Evolutionary conservation across 2,888 invertebrate genomes (phyloP).

Genomic region (Mallateleia sp.): DNA sequence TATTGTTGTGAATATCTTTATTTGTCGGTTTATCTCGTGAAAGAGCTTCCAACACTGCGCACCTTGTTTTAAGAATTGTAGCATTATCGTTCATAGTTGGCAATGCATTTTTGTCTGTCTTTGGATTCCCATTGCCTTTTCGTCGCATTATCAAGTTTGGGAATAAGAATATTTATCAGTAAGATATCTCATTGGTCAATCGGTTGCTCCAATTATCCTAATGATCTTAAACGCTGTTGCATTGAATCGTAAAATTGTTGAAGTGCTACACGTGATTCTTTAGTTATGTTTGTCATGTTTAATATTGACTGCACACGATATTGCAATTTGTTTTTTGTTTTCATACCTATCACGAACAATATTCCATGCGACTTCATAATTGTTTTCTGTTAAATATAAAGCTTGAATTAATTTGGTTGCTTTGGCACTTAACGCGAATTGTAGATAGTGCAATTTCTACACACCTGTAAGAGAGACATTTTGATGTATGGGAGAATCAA

Average conservation of each 20-base stretch:
- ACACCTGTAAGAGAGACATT: too few species aligned
- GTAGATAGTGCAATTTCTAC: too few species aligned
- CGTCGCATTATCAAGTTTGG: not conserved
- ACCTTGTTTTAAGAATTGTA: not conserved
- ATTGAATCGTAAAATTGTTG: constrained; percentile 2
- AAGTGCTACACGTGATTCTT: constrained; percentile 32
- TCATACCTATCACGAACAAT: too few species aligned
- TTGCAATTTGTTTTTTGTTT: too few species aligned
- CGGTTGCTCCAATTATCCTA: constrained; percentile 33
- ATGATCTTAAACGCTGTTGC: constrained; percentile 30
- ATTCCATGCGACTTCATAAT: too few species aligned
- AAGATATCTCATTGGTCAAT: constrained; percentile 33
- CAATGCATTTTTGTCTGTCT: too few species aligned
- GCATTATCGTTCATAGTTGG: constrained; percentile 1
- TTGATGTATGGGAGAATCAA: too few species aligned
- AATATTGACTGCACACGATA: too few species aligned
- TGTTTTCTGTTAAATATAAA: too few species aligned
- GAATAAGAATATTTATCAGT: constrained; percentile 12
- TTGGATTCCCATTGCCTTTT: constrained; percentile 8
- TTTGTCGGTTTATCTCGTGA: not conserved
- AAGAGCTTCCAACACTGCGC: constrained; percentile 3
- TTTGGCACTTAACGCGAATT: too few species aligned
- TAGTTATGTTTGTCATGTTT: not conserved
- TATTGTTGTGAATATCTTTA: not conserved
- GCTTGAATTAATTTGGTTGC: too few species aligned